Evolutionary conservation across 2,113 vertebrate species (phyloP).

Genomic region (Passer montanus): DNA sequence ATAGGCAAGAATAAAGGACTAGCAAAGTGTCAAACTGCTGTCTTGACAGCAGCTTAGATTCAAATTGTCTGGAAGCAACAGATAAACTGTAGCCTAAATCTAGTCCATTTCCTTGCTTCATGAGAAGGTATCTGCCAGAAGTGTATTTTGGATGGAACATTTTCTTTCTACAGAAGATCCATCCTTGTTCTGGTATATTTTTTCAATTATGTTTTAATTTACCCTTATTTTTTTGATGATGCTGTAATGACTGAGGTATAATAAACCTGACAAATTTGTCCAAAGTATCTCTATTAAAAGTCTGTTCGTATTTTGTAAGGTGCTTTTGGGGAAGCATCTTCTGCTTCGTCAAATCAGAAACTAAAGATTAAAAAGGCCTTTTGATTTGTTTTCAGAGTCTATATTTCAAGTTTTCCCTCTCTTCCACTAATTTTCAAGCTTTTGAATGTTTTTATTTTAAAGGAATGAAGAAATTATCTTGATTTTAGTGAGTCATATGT

Average conservation of each 20-base stretch:
- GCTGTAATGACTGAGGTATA: neutral
- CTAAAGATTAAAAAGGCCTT: neutral
- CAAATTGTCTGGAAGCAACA: neutral
- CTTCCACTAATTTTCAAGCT: neutral
- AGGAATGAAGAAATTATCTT: neutral
- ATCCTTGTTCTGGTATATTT: neutral
- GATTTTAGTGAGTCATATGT: neutral
- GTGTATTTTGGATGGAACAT: neutral
- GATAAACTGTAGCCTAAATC: neutral
- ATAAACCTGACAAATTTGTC: neutral
- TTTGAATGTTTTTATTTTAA: neutral
- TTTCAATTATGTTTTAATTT: neutral
- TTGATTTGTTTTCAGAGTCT: neutral
- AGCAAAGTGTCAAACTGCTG: neutral
- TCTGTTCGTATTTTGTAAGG: neutral
- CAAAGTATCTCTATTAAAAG: neutral
- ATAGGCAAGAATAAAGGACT: neutral
- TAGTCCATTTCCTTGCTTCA: neutral
- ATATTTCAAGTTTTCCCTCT: neutral
- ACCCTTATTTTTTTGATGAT: neutral
- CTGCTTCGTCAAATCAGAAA: neutral
- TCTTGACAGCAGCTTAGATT: neutral
- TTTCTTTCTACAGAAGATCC: neutral
- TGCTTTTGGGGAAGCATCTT: neutral
- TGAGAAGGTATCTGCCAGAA: neutral